These are phyloP conservation scores for Aricia agestis DNA, from an alignment of 1,140 invertebrate genomes.

Conservation along the genomic window DNA sequence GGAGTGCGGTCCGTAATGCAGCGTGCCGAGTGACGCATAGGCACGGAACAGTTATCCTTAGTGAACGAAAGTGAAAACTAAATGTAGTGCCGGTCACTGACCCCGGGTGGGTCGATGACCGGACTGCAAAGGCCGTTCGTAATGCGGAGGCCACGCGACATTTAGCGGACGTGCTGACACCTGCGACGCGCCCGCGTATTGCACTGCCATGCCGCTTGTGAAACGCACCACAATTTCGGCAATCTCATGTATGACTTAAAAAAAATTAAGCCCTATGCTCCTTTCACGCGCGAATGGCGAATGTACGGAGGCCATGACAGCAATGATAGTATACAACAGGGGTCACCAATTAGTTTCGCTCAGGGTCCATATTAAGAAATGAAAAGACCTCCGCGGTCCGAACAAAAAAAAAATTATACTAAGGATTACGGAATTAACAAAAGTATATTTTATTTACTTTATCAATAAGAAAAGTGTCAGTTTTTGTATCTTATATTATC, in stretches of 20 bases:
- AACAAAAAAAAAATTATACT: no score
- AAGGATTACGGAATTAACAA: no score
- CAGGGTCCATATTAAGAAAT: no score
- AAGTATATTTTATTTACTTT: no score
- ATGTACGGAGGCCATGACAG: no score
- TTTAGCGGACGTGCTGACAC: conserved; percentile 50
- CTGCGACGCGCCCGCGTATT: conserved; percentile 43
- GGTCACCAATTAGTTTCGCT: no score
- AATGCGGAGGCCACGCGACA: conserved; percentile 69
- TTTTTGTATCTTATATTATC: no score
- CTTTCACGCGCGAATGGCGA: no score
- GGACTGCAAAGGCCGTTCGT: conserved; percentile 74
- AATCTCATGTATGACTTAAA: not conserved
- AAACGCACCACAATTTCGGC: conserved; percentile 20
- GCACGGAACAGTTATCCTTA: conserved; percentile 72
- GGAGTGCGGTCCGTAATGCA: conserved; percentile 34
- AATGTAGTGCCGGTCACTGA: conserved; percentile 67
- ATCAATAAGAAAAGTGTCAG: no score
- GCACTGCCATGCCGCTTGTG: conserved; percentile 29
- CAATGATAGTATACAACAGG: no score
- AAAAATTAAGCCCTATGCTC: no score
- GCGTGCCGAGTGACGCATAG: conserved; percentile 65
- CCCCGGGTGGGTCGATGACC: conserved; percentile 63
- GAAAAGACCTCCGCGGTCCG: no score
- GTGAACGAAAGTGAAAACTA: conserved; percentile 75